A percentile compares a stretch with the other conserved stretches of the same genome.
phyloP scores from a whole-genome alignment of 1,140 invertebrate species.

The Drosophila parabipectinata region DNA sequence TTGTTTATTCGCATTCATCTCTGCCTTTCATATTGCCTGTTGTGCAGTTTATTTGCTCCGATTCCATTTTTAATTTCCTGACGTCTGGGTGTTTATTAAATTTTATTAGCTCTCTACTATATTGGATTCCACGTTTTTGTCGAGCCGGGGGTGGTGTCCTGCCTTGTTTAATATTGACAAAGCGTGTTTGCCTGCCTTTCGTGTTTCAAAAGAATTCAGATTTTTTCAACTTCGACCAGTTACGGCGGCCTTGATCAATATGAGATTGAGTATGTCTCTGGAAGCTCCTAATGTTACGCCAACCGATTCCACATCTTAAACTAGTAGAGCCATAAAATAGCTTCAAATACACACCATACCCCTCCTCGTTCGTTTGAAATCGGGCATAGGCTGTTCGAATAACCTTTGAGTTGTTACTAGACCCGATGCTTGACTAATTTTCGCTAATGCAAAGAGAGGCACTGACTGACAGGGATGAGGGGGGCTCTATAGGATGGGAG shows the following conservation, averaged over 20 bases:
- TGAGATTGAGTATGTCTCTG: neutral
- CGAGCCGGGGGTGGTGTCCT: neutral
- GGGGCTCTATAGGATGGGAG: neutral
- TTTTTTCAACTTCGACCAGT: neutral
- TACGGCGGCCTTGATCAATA: slow-evolving; percentile 9
- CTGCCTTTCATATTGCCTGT: slow-evolving; percentile 7
- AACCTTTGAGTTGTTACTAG: slow-evolving; percentile 68
- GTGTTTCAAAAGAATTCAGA: slow-evolving; percentile 10
- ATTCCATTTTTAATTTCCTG: slow-evolving; percentile 49
- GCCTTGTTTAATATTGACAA: slow-evolving; percentile 34
- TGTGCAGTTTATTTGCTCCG: slow-evolving; percentile 29
- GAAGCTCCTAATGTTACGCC: neutral
- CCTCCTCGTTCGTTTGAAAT: neutral
- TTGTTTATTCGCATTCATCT: slow-evolving; percentile 12
- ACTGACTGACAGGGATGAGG: slow-evolving; percentile 4
- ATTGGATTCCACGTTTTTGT: slow-evolving; percentile 32
- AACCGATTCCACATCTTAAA: slow-evolving; percentile 28
- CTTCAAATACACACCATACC: neutral
- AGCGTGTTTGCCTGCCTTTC: slow-evolving; percentile 16
- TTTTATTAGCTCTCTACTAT: slow-evolving; percentile 45
- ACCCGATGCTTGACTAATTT: slow-evolving; percentile 67
- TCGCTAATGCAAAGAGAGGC: slow-evolving; percentile 74
- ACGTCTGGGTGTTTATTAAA: slow-evolving; percentile 44
- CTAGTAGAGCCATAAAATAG: slow-evolving; percentile 21
- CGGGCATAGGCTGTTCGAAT: slow-evolving; percentile 37